Base-by-base conservation (phyloP, 2,888 invertebrate species). In the Cerceris rybyensis region DNA sequence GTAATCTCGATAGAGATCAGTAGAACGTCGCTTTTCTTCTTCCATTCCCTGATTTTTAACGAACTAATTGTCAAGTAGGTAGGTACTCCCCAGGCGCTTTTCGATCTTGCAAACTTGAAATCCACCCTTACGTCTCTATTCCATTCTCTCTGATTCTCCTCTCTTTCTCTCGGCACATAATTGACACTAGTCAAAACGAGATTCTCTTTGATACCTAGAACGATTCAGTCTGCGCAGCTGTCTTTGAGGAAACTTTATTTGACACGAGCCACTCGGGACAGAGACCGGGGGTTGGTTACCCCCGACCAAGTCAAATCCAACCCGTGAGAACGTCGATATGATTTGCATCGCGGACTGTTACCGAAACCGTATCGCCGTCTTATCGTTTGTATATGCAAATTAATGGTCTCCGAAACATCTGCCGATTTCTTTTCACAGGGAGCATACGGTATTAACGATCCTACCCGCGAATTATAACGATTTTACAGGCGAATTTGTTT, bases 351-450 rank as follows among this genome's bases (percentile, higher is more conserved):
- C n/a, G 11, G 17, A 52, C 14, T 43, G 66, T 71, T 49, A 78
- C 58, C 6, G 58, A 55, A 64, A 67, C 70, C 54, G 64, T 69
- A 57, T 68, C 71, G 41, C 43, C 57, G 67, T 17, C 55, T 55
- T 43, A 42, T 11, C 49, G 76, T 74, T 70, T 77, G 74, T 54
- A 54, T 71, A 75, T 75, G 75, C 50, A 75, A 75, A 75, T 71
- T 49, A 55, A 63, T 59, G 58, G 54, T 4, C 70, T 14, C n/a
- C 41, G 66, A 28, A 46, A 57, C 69, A 65, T 73, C 68, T 57
- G 76, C 55, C 17, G 52, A 64, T 77, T 74, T 50, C 50, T 63
- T 50, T 7, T 55, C 28, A 28, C 28, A 28, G 28, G 2, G 28
- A 4, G 28, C 28, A 28, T 28, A 4, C 28, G 28, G 28, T 4